phyloP scores from a whole-genome alignment of 1,140 invertebrate genomes.

The Bradysia coprophila region DNA sequence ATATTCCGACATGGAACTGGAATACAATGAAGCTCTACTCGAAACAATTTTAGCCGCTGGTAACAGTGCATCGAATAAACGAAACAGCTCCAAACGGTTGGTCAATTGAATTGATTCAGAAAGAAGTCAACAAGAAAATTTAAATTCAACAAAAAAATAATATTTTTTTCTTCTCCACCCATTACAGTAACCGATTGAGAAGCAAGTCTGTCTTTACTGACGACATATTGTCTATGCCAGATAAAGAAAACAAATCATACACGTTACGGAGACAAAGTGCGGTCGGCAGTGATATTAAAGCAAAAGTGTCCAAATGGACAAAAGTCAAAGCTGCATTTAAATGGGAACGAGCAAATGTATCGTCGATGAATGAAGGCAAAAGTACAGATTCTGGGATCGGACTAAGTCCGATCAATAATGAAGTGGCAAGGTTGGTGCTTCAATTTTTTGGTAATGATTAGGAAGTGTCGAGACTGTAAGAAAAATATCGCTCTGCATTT shows the following conservation, averaged over 20 bases:
- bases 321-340: conserved; percentile 65
- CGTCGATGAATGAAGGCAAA: conserved; percentile 19
- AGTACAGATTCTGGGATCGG: conserved; percentile 23
- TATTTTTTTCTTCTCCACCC: conserved; percentile 1
- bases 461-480: neutral
- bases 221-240: conserved; percentile 14
- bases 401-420: conserved; percentile 18
- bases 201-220: conserved; percentile 29
- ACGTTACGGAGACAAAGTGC: conserved; percentile 18
- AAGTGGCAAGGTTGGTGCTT: conserved; percentile 25
- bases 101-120: too few species aligned
- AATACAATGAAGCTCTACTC: conserved; percentile 33
- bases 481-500: neutral
- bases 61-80: conserved; percentile 23
- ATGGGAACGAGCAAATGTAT: conserved; percentile 42
- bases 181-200: conserved; percentile 13
- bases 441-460: too few species aligned
- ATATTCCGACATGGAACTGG: conserved; percentile 32
- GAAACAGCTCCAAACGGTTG: conserved; percentile 23
- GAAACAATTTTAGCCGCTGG: conserved; percentile 29
- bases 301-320: conserved; percentile 52
- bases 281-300: conserved; percentile 18
- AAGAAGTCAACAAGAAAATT: too few species aligned
- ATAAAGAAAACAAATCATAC: conserved; percentile 22
- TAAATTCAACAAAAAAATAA: too few species aligned